Percentiles rank a stretch among this genome's conserved stretches.
Conservation (phyloP, 2,888 invertebrate genomes). For the Hylaea fasciaria region DNA sequence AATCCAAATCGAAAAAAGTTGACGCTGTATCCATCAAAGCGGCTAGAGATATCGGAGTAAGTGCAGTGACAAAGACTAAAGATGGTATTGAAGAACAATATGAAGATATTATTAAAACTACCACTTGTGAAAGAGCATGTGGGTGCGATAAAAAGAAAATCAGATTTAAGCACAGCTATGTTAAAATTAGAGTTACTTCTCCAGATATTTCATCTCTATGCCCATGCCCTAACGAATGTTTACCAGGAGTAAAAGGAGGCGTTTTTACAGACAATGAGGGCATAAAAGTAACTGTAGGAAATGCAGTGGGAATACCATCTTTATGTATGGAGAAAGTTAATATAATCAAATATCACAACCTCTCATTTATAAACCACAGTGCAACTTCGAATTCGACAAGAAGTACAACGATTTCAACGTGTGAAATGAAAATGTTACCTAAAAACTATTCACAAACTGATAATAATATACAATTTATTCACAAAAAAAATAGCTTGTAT, state of each 20-base stretch:
- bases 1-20: slow-evolving; percentile 51
- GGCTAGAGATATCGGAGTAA: slow-evolving; percentile 21
- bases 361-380: slow-evolving; percentile 13
- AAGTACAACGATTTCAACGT: not conserved
- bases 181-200: slow-evolving; percentile 70
- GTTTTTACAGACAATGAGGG: slow-evolving; percentile 68
- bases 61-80: slow-evolving; percentile 30
- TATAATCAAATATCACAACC: slow-evolving; percentile 12
- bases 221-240: slow-evolving; percentile 66
- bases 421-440: slow-evolving; percentile 5
- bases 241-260: slow-evolving; percentile 64
- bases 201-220: slow-evolving; percentile 69
- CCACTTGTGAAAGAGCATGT: slow-evolving; percentile 66
- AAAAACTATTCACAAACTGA: slow-evolving; percentile 1
- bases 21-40: slow-evolving; percentile 48
- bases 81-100: slow-evolving; percentile 55
- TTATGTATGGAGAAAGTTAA: slow-evolving; percentile 43
- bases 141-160: slow-evolving; percentile 74
- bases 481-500: slow-evolving; percentile 1
- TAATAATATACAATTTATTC: slow-evolving; percentile 5
- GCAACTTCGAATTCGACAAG: slow-evolving; percentile 18
- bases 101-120: slow-evolving; percentile 64
- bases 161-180: slow-evolving; percentile 70
- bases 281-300: slow-evolving; percentile 69
- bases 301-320: slow-evolving; percentile 54